Evolutionary conservation across 2,888 invertebrate genomes (phyloP), one percentile per base, ranked within the genome.

Genomic region (Drosophila monieri): DNA sequence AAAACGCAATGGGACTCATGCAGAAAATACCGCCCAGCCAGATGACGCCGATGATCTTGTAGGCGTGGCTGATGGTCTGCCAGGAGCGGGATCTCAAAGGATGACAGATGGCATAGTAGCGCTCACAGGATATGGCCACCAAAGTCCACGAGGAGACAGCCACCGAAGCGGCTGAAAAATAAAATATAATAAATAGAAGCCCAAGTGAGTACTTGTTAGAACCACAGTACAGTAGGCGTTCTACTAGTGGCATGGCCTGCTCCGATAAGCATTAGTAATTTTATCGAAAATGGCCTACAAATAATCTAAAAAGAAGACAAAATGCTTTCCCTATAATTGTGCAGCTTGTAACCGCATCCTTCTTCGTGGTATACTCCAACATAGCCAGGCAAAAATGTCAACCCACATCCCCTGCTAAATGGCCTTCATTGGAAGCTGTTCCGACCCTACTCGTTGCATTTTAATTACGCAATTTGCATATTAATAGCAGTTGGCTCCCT

Each of bases 21-120:
- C 94, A 93, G 35, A 94, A 67, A 43, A 95, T 92, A 74, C 95
- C 94, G 39, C 94, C 92, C 8, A 93, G 87, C 95, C 95, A 95
- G 58, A 95, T 94, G 53, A 93, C 91, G 3, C 92, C 92, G 74
- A 95, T 95, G 81, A 95, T 94, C 88, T 94, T 94, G 91, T 95
- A 95, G 41, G 95, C 94, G 90, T 96, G 96, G 54, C 94, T 94
- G 67, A 94, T 91, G 0, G 95, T 96, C 91, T 96, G 96, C 96
- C 96, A 96, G 67, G 94, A 92, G 27, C 96, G 91, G 1, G 95
- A 95, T 60, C 94, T 93, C 46, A 96, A 90, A 0, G 96, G 96
- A 89, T 95, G 94, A 87, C 95, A 96, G 80, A 96, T 96, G 73
- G 96, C 96, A 90, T 95, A 95, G 90, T 95, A 96, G 12, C 96